Evolutionary conservation across 1,140 invertebrate species (phyloP).

Genomic region (Drosophila melanogaster): Release_6_plus_ISO1_MT NT_033777.3:6521001-6521500

Average conservation of each 20-base stretch:
- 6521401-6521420: slow-evolving; percentile 55
- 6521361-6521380: slow-evolving; percentile 62
- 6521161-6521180: too few relatives aligned
- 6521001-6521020: too few relatives aligned
- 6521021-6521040: too few relatives aligned
- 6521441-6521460: slow-evolving; percentile 55
- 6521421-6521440: slow-evolving; percentile 67
- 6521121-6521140: too few relatives aligned
- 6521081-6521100: too few relatives aligned
- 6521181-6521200: slow-evolving; percentile 3
- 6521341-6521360: slow-evolving; percentile 80
- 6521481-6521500: slow-evolving; percentile 50
- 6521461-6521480: slow-evolving; percentile 17
- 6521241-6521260: slow-evolving; percentile 63
- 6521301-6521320: slow-evolving; percentile 71
- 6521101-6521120: too few relatives aligned
- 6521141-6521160: too few relatives aligned
- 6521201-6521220: slow-evolving; percentile 13
- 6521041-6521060: too few relatives aligned
- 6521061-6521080: too few relatives aligned
- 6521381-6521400: slow-evolving; percentile 10
- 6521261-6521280: slow-evolving; percentile 62
- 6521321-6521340: slow-evolving; percentile 82
- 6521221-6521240: slow-evolving; percentile 57
- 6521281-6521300: slow-evolving; percentile 58